A percentile compares a stretch with the other conserved stretches of the same genome.
These are phyloP conservation scores for Chaetorhynchus papuensis DNA, from an alignment of 2,113 vertebrate species.

Conservation along the genomic window DNA sequence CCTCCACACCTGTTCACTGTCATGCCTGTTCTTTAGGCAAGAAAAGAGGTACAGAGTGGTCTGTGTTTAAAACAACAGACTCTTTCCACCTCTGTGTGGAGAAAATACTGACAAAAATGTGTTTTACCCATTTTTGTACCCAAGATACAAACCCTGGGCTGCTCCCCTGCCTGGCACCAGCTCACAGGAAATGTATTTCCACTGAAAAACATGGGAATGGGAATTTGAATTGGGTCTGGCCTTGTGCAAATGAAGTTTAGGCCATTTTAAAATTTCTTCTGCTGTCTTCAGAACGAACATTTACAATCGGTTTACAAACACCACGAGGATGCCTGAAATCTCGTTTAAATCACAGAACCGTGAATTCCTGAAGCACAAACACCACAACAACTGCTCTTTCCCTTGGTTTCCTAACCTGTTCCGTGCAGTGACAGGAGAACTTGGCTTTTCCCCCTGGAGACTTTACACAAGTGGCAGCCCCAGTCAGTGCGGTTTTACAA, in stretches of 20 bases:
- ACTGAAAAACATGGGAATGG: not conserved
- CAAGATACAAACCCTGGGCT: not conserved
- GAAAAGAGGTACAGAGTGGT: not conserved
- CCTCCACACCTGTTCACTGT: not conserved
- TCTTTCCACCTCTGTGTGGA: not conserved
- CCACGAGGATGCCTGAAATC: not conserved
- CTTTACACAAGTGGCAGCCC: conserved; percentile 4
- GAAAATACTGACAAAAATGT: not conserved
- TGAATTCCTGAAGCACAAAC: not conserved
- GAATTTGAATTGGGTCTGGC: not conserved
- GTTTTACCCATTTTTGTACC: not conserved
- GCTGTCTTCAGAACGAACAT: not conserved
- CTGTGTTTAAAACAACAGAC: not conserved
- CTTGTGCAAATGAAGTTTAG: accelerated
- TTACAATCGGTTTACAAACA: not conserved
- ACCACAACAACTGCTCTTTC: not conserved
- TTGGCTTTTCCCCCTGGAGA: not conserved
- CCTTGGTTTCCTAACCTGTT: not conserved
- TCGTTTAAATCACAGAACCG: not conserved
- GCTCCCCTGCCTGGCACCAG: not conserved
- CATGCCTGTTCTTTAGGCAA: not conserved
- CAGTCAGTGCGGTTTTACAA: conserved; percentile 44
- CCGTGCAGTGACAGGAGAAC: not conserved
- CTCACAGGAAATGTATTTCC: not conserved
- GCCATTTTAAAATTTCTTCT: not conserved